These are phyloP conservation scores for Agapostemon virescens DNA, from an alignment of 2,888 invertebrate species.

Conservation along the genomic window DNA sequence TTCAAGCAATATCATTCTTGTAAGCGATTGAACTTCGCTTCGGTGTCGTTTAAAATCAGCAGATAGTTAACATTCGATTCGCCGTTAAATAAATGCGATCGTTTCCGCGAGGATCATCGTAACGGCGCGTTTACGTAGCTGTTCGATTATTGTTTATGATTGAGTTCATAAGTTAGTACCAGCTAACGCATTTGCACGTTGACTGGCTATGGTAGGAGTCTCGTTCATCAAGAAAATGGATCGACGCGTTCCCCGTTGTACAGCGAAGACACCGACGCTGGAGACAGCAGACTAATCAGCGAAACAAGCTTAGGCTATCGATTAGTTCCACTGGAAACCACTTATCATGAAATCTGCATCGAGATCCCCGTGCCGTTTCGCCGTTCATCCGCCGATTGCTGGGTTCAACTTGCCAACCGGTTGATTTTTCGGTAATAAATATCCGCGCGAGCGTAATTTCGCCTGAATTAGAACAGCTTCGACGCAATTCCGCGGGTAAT, in stretches of 20 bases:
- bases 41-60: no score
- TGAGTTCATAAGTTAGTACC: neutral
- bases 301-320: slow-evolving; percentile 3
- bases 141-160: neutral
- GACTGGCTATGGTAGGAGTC: neutral
- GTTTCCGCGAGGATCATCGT: no score
- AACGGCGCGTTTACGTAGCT: neutral
- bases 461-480: neutral
- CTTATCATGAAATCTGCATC: slow-evolving; percentile 7
- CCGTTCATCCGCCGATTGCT: neutral
- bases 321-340: neutral
- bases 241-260: neutral
- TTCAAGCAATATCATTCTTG: no score
- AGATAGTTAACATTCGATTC: no score
- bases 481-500: neutral
- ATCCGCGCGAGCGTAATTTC: neutral
- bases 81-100: no score
- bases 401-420: neutral
- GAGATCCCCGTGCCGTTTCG: neutral
- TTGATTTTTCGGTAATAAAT: slow-evolving; percentile 1
- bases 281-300: slow-evolving; percentile 10
- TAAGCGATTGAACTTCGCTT: no score
- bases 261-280: neutral
- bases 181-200: neutral
- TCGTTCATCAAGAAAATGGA: slow-evolving; percentile 3